These are phyloP conservation scores for Drosophila bocki DNA, from an alignment of 1,140 invertebrate species.

Conservation along the genomic window DNA sequence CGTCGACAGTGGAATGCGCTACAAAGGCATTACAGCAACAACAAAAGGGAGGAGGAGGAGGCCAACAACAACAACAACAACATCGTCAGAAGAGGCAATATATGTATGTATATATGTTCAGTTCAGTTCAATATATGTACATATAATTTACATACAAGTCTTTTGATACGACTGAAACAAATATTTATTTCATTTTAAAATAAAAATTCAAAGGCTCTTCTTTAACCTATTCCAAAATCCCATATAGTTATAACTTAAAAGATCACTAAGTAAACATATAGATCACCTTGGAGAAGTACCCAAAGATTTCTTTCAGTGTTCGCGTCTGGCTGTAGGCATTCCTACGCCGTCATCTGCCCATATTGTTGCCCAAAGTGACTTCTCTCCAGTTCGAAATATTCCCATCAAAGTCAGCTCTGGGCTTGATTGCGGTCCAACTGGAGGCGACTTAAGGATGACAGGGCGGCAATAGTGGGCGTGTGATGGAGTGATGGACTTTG, in stretches of 20 bases:
- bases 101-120: not conserved
- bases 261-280: not conserved
- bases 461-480: not conserved
- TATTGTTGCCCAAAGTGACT: constrained; percentile 19
- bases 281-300: too few species aligned
- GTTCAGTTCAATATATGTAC: constrained; percentile 5
- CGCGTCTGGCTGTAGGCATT: not conserved
- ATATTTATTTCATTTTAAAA: not conserved
- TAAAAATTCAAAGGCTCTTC: too few species aligned
- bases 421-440: constrained; percentile 32
- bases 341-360: too few species aligned
- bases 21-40: constrained; percentile 41
- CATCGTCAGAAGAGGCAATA: constrained; percentile 12
- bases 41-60: not conserved
- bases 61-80: constrained; percentile 23
- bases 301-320: not conserved
- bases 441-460: constrained; percentile 9
- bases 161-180: not conserved
- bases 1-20: constrained; percentile 69
- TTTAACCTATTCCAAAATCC: not conserved
- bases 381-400: constrained; percentile 42
- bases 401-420: constrained; percentile 45
- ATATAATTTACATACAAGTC: constrained; percentile 13
- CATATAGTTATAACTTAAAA: not conserved
- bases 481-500: constrained; percentile 1